phyloP scores from a whole-genome alignment of 2,113 vertebrate species.

The Cinclus cinclus region DNA sequence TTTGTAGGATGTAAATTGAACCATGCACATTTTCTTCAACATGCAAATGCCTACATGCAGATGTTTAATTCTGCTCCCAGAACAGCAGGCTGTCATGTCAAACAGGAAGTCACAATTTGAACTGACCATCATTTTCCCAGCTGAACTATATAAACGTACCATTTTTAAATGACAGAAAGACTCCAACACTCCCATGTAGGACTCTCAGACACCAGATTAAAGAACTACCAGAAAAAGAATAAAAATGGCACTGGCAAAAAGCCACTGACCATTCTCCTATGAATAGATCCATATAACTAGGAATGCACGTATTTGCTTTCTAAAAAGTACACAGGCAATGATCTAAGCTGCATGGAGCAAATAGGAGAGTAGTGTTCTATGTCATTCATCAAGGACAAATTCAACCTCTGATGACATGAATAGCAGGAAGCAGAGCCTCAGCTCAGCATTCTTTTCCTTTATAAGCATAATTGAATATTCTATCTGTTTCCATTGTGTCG shows the following conservation, averaged over 20 bases:
- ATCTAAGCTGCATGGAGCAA: background rate
- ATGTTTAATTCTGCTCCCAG: background rate
- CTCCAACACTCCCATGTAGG: background rate
- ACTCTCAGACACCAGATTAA: background rate
- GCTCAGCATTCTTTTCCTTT: background rate
- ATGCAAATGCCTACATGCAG: background rate
- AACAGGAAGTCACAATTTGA: background rate
- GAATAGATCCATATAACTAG: background rate
- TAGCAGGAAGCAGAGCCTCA: background rate
- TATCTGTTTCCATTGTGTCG: background rate
- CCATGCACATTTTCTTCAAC: background rate
- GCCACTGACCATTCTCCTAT: background rate
- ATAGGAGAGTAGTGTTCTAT: background rate
- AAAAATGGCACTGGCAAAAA: background rate
- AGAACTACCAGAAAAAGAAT: background rate
- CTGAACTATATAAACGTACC: background rate
- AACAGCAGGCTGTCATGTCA: background rate
- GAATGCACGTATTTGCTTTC: background rate
- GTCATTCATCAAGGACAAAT: background rate
- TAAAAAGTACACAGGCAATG: background rate
- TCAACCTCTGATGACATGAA: background rate
- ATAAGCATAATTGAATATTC: background rate
- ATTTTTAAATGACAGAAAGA: background rate
- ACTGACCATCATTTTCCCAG: background rate
- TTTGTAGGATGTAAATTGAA: background rate